A percentile compares a stretch with the other conserved stretches of the same genome.
Evolutionary conservation across 2,113 vertebrate species (phyloP).

Genomic region (Desmodus rotundus): DNA sequence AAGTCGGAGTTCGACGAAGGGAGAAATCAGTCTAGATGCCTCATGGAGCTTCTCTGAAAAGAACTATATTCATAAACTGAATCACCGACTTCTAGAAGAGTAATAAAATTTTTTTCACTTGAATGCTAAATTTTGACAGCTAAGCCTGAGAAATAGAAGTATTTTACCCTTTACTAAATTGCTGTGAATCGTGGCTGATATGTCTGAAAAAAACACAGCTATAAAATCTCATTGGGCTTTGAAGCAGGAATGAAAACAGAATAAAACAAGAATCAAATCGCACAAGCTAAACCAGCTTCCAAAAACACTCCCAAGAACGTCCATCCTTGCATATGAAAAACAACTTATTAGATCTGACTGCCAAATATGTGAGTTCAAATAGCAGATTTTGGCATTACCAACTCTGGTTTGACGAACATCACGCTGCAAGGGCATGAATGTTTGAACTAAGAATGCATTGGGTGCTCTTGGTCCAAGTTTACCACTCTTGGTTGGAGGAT

Average conservation of each 20-base stretch:
- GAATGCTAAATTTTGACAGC: slow-evolving; percentile 56
- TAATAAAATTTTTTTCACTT: not conserved
- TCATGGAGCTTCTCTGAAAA: slow-evolving; percentile 1
- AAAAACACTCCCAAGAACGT: not conserved
- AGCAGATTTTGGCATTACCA: not conserved
- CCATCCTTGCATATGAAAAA: not conserved
- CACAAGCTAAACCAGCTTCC: not conserved
- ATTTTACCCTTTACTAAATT: slow-evolving; percentile 59
- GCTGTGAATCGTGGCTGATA: slow-evolving; percentile 40
- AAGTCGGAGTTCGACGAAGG: not conserved
- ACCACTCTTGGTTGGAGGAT: not conserved
- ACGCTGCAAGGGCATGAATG: too few species aligned
- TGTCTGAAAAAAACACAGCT: slow-evolving; percentile 26
- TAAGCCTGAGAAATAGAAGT: slow-evolving; percentile 42
- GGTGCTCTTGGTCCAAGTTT: not conserved
- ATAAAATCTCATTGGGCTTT: slow-evolving; percentile 39
- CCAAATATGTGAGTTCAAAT: not conserved
- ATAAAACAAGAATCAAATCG: not conserved
- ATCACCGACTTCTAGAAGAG: not conserved
- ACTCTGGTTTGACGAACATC: not conserved
- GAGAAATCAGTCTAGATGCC: not conserved
- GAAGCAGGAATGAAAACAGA: slow-evolving; percentile 20
- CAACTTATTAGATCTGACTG: not conserved
- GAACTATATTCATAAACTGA: slow-evolving; percentile 31
- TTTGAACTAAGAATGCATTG: not conserved